These are phyloP conservation scores for Onthophagus sagittarius DNA, from an alignment of 2,888 invertebrate genomes.

Conservation along the genomic window DNA sequence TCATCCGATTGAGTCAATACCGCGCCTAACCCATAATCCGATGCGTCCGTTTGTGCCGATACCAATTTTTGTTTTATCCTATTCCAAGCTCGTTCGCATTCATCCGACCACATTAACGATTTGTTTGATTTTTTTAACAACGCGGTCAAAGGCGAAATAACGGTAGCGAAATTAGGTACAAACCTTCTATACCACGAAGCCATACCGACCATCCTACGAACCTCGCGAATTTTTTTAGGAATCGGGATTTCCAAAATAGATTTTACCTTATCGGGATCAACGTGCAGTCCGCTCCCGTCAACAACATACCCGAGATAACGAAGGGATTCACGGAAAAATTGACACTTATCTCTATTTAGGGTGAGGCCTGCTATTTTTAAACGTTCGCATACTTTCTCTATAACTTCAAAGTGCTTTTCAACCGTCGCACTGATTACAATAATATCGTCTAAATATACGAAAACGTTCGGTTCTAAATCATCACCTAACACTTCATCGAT, in stretches of 20 bases:
- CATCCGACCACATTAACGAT: conserved; percentile 23
- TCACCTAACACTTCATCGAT: conserved; percentile 30
- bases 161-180: conserved; percentile 20
- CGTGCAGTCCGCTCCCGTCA: conserved; percentile 25
- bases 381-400: conserved; percentile 25
- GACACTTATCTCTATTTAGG: conserved; percentile 31
- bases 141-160: conserved; percentile 21
- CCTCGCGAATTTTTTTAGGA: conserved; percentile 28
- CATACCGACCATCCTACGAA: conserved; percentile 34
- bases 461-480: conserved; percentile 25
- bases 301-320: conserved; percentile 36
- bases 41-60: conserved; percentile 30
- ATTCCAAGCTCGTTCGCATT: too few species aligned
- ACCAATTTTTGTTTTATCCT: too few species aligned
- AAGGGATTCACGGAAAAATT: conserved; percentile 27
- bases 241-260: conserved; percentile 28
- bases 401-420: conserved; percentile 30
- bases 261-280: conserved; percentile 28
- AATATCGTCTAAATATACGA: conserved; percentile 34
- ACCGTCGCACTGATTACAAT: conserved; percentile 29
- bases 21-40: conserved; percentile 27
- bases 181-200: conserved; percentile 36
- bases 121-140: conserved; percentile 24
- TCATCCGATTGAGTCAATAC: conserved; percentile 27
- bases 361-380: conserved; percentile 28